Conservation (phyloP, 2,888 invertebrate genomes). For the Cryptocheilus praepositus region DNA sequence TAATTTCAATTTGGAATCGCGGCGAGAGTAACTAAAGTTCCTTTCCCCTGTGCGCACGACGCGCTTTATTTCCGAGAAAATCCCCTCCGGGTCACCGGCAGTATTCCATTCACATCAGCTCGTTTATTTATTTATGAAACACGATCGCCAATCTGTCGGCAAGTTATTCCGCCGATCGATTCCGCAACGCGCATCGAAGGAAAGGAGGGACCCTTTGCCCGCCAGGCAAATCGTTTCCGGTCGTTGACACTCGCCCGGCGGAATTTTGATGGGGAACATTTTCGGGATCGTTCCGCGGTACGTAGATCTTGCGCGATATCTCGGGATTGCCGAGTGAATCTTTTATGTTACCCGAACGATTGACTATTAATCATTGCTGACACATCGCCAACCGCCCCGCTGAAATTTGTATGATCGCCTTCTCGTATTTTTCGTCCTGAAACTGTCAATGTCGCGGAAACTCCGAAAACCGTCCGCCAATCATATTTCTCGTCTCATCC, state of each 20-base stretch:
- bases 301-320: not conserved
- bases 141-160: constrained; percentile 59
- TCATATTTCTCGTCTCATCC: too few species aligned
- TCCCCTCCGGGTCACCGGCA: too few species aligned
- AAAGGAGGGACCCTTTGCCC: constrained; percentile 35
- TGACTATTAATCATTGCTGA: too few species aligned
- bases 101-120: constrained; percentile 47
- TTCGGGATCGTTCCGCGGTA: constrained; percentile 19
- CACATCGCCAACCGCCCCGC: too few species aligned
- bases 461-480: too few species aligned
- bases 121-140: constrained; percentile 65
- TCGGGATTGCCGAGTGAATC: too few species aligned
- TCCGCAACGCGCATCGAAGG: constrained; percentile 13
- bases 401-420: too few species aligned
- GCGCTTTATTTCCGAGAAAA: not conserved
- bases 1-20: not conserved
- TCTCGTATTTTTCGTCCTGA: not conserved
- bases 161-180: constrained; percentile 44
- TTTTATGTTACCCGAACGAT: too few species aligned
- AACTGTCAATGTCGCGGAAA: too few species aligned
- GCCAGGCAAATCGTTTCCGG: constrained; percentile 58
- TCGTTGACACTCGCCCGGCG: constrained; percentile 42
- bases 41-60: not conserved
- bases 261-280: constrained; percentile 33
- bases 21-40: constrained; percentile 1